These are phyloP conservation scores for Strigamia crassipes DNA, from an alignment of 2,888 invertebrate species.

Conservation along the genomic window DNA sequence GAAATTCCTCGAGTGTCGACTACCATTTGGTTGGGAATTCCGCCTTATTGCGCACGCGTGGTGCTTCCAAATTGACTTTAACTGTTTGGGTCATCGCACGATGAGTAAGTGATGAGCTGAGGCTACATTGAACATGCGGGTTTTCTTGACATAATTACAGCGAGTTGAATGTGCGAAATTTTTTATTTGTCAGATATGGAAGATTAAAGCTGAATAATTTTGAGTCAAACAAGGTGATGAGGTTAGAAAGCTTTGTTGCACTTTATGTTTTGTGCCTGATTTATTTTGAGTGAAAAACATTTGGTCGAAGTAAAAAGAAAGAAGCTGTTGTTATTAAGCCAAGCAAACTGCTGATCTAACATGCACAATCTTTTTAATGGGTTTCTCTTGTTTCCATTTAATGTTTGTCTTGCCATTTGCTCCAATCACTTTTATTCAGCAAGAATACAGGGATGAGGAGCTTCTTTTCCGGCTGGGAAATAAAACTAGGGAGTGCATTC, in stretches of 20 bases:
- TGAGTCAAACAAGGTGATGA: too few relatives aligned
- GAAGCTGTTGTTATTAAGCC: background rate
- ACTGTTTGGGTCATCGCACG: background rate
- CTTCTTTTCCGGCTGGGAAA: conserved; percentile 20
- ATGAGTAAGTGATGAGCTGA: background rate
- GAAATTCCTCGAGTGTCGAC: too few relatives aligned
- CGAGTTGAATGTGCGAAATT: too few relatives aligned
- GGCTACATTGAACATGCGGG: background rate
- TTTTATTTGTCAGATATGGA: too few relatives aligned
- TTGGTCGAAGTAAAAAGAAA: background rate
- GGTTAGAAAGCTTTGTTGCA: background rate
- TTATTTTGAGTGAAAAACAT: background rate
- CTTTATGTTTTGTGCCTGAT: background rate
- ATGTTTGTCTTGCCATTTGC: conserved; percentile 5
- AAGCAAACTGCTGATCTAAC: conserved; percentile 27
- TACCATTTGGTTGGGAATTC: conserved; percentile 7
- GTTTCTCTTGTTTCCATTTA: conserved; percentile 19
- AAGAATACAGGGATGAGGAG: background rate
- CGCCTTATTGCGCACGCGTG: conserved; percentile 27
- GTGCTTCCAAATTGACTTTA: background rate
- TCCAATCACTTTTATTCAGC: background rate
- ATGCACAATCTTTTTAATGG: conserved; percentile 30
- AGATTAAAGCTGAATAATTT: too few relatives aligned
- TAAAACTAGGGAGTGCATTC: conserved; percentile 7
- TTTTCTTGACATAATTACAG: background rate